Evolutionary conservation across 2,113 vertebrate genomes (phyloP).

Genomic region (Garra rufa): DNA sequence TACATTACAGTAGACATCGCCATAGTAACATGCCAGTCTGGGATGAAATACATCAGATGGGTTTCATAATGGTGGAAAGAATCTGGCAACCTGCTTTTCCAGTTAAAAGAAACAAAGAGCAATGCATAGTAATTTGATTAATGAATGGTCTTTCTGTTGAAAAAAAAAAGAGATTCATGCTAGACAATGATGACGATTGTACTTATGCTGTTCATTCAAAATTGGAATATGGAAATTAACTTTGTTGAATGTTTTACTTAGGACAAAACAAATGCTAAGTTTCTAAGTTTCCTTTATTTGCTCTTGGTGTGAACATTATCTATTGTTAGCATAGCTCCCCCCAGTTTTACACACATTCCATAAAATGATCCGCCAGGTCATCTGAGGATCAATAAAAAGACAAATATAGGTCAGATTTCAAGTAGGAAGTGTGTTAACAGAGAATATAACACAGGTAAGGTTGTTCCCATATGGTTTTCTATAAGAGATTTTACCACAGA

Average conservation of each 20-base stretch:
- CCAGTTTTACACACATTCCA: neutral
- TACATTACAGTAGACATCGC: neutral
- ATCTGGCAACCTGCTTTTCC: neutral
- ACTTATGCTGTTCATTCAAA: neutral
- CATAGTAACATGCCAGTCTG: neutral
- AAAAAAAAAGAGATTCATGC: neutral
- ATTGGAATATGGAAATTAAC: neutral
- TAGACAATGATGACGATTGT: neutral
- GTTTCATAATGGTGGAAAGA: conserved; percentile 15
- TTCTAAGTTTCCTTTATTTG: neutral
- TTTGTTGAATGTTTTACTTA: neutral
- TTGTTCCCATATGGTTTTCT: neutral
- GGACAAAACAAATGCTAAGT: neutral
- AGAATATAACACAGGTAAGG: neutral
- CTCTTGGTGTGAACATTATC: neutral
- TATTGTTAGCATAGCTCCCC: neutral
- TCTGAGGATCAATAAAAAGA: conserved; percentile 14
- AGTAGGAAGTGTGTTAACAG: neutral
- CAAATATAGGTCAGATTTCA: conserved; percentile 39
- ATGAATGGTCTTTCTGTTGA: neutral
- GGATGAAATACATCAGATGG: neutral
- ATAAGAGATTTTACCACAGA: neutral
- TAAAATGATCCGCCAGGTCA: conserved; percentile 11
- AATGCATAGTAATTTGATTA: neutral
- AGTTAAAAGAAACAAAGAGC: conserved; percentile 13